Evolutionary conservation across 2,113 vertebrate genomes (phyloP).

Genomic region (Pedetes capensis): DNA sequence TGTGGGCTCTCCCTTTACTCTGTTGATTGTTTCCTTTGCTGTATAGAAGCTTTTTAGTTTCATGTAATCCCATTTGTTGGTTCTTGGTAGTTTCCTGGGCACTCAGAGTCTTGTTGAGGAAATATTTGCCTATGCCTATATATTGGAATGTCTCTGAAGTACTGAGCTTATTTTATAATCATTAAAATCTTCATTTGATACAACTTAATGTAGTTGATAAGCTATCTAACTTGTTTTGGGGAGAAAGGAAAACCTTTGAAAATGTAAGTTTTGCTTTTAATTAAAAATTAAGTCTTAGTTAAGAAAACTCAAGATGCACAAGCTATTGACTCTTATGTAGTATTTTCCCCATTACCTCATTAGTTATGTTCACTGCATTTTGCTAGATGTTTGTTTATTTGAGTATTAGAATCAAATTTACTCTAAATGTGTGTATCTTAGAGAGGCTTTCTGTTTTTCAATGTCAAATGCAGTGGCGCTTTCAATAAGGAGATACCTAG

Average conservation of each 20-base stretch:
- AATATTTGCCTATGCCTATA: too few species aligned
- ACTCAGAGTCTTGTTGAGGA: too few species aligned
- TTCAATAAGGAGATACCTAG: not conserved
- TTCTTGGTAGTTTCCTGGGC: too few species aligned
- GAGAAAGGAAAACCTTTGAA: not conserved
- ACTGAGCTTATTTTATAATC: not conserved
- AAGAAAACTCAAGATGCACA: slow-evolving; percentile 18
- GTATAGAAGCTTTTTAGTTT: too few species aligned
- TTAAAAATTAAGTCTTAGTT: slow-evolving; percentile 29
- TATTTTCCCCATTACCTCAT: not conserved
- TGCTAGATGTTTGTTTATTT: not conserved
- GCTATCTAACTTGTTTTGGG: not conserved
- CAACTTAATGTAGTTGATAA: slow-evolving; percentile 1
- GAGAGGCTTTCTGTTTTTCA: not conserved
- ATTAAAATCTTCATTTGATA: slow-evolving; percentile 14
- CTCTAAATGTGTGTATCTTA: not conserved
- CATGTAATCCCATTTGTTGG: too few species aligned
- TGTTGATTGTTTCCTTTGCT: too few species aligned
- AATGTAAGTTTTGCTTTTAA: slow-evolving; percentile 46
- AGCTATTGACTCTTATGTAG: not conserved
- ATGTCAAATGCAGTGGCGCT: slow-evolving; percentile 2
- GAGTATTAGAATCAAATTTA: not conserved
- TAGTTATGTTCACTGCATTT: not conserved
- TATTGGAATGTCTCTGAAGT: not conserved
- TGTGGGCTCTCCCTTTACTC: too few species aligned